These are phyloP conservation scores for Drosophila fungiperda DNA, from an alignment of 2,888 invertebrate species.

Conservation along the genomic window DNA sequence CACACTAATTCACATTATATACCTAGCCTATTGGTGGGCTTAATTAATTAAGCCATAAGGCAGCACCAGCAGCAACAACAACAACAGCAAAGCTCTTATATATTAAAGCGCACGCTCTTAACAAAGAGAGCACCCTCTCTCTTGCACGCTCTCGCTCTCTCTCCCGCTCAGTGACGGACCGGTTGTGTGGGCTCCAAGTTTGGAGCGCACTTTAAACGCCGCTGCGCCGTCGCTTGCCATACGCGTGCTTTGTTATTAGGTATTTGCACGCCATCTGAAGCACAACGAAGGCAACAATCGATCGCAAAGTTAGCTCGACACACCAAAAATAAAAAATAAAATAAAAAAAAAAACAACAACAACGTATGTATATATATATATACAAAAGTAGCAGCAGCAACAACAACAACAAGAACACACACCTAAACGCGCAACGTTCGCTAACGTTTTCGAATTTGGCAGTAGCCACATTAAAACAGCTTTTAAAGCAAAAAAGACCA, in stretches of 20 bases:
- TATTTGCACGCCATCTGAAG: slow-evolving; percentile 85
- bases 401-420: slow-evolving; percentile 37
- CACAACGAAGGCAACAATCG: slow-evolving; percentile 82
- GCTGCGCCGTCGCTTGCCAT: slow-evolving; percentile 76
- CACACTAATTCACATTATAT: slow-evolving; percentile 17
- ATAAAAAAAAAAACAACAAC: slow-evolving; percentile 37
- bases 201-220: slow-evolving; percentile 62
- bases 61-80: slow-evolving; percentile 22
- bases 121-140: slow-evolving; percentile 34
- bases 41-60: slow-evolving; percentile 79
- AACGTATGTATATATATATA: not conserved
- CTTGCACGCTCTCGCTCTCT: slow-evolving; percentile 1
- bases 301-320: slow-evolving; percentile 73
- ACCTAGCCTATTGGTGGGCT: slow-evolving; percentile 18
- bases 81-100: slow-evolving; percentile 22
- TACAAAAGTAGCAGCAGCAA: slow-evolving; percentile 15
- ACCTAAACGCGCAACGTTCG: slow-evolving; percentile 44
- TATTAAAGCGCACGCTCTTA: slow-evolving; percentile 43
- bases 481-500: slow-evolving; percentile 77
- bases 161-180: slow-evolving; percentile 39
- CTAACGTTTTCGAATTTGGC: slow-evolving; percentile 57
- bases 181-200: slow-evolving; percentile 74
- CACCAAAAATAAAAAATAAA: slow-evolving; percentile 51
- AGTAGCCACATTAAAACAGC: slow-evolving; percentile 60
- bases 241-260: slow-evolving; percentile 82